Percentiles rank a stretch among this genome's conserved stretches.
Evolutionary conservation across 2,888 invertebrate species (phyloP).

Genomic region (Protonemura montana): DNA sequence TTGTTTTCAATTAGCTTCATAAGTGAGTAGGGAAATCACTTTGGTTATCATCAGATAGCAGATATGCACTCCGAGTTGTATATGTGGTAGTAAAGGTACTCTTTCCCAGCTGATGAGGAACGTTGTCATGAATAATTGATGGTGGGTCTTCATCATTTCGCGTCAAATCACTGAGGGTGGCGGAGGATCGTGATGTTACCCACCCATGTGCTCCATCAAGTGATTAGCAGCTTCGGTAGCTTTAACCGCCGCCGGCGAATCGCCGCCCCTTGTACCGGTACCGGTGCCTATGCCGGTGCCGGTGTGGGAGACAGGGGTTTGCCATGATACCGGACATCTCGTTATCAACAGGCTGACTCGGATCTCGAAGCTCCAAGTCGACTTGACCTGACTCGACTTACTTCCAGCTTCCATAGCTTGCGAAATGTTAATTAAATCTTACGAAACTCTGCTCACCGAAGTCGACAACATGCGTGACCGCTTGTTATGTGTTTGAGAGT

Average conservation of each 20-base stretch:
- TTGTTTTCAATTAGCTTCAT: not conserved
- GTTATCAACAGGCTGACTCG: not conserved
- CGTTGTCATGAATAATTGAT: conserved; percentile 28
- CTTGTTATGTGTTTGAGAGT: too few relatives aligned
- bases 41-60: not conserved
- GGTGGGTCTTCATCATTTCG: conserved; percentile 37
- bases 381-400: not conserved
- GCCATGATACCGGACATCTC: not conserved
- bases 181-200: conserved; percentile 22
- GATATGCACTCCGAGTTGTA: too few relatives aligned
- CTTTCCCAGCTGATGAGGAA: not conserved
- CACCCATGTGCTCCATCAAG: conserved; percentile 22
- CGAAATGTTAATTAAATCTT: not conserved
- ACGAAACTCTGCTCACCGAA: not conserved
- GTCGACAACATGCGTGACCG: too few relatives aligned
- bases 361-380: not conserved
- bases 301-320: not conserved
- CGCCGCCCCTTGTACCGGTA: not conserved
- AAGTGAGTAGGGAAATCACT: not conserved
- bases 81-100: not conserved
- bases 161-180: conserved; percentile 20
- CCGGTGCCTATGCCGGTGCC: not conserved
- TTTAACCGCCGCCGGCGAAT: not conserved
- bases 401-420: not conserved
- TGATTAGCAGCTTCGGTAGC: not conserved